phyloP scores from a whole-genome alignment of 2,113 vertebrate species.

The Cyanocitta stelleri region DNA sequence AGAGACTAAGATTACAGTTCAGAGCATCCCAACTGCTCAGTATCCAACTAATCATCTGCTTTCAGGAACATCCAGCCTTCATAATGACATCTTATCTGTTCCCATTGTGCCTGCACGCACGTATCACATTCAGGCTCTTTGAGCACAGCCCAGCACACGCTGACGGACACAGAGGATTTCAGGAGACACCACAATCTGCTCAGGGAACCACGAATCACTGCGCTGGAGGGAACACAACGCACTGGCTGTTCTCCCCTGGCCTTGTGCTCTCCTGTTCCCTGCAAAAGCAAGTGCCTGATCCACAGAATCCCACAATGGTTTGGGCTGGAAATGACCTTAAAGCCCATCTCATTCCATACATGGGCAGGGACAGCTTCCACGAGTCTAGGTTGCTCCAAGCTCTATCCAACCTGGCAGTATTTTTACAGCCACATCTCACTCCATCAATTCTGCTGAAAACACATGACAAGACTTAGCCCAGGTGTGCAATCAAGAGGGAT shows the following conservation, averaged over 20 bases:
- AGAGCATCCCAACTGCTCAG: constrained; percentile 1
- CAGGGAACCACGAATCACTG: background rate
- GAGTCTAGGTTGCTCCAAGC: background rate
- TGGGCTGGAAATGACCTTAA: background rate
- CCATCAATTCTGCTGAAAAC: background rate
- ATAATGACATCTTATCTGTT: background rate
- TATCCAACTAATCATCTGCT: background rate
- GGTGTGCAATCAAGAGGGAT: background rate
- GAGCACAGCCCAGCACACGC: background rate
- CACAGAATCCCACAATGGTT: background rate
- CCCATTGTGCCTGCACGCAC: background rate
- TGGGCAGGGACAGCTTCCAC: background rate
- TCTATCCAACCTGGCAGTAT: background rate
- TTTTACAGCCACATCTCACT: background rate
- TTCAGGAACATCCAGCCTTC: background rate
- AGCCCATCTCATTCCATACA: background rate
- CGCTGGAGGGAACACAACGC: background rate
- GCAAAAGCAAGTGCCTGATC: background rate
- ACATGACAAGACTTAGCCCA: background rate
- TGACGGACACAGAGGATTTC: background rate
- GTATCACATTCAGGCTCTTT: background rate
- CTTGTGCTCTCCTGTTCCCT: background rate
- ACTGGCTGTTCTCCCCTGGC: background rate
- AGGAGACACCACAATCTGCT: background rate
- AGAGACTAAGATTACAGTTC: background rate